These are phyloP conservation scores for Pachyrhynchus sulphureomaculatus DNA, from an alignment of 1,140 invertebrate species.

Conservation along the genomic window DNA sequence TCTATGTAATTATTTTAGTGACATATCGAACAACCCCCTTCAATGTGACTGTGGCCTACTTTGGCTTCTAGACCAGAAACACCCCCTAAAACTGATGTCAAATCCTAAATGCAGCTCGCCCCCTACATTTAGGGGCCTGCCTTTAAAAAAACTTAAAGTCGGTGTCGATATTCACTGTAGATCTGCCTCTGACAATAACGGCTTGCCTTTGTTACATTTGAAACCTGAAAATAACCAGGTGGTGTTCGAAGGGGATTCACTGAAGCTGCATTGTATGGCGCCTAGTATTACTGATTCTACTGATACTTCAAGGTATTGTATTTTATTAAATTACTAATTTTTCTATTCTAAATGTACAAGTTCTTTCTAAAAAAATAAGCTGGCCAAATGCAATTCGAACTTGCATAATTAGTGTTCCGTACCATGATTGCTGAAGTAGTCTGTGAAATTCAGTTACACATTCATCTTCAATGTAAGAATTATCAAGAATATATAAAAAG, in stretches of 20 bases:
- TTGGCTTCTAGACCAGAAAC: conserved; percentile 72
- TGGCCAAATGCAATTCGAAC: too few species aligned
- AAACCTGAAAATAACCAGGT: conserved; percentile 67
- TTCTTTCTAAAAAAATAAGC: too few species aligned
- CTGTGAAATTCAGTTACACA: too few species aligned
- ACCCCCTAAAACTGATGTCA: conserved; percentile 67
- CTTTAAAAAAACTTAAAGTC: conserved; percentile 68
- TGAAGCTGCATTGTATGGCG: conserved; percentile 74
- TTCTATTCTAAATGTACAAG: too few species aligned
- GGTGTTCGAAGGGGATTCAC: conserved; percentile 83
- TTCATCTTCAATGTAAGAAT: too few species aligned
- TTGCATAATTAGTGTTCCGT: too few species aligned
- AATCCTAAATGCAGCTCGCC: conserved; percentile 75
- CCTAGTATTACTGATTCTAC: conserved; percentile 53
- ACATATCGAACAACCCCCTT: conserved; percentile 75
- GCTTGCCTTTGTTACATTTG: conserved; percentile 60
- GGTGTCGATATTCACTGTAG: conserved; percentile 59
- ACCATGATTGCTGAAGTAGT: too few species aligned
- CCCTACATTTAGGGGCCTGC: conserved; percentile 62
- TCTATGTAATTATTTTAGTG: conserved; percentile 63
- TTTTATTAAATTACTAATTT: too few species aligned
- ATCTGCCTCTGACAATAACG: conserved; percentile 49
- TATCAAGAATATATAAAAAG: too few species aligned
- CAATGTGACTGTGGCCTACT: conserved; percentile 79
- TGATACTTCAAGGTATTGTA: conserved; percentile 34